Evolutionary conservation across 1,140 invertebrate species (phyloP), one percentile per base, ranked within the genome.

Genomic region (Drosophila arawakana): DNA sequence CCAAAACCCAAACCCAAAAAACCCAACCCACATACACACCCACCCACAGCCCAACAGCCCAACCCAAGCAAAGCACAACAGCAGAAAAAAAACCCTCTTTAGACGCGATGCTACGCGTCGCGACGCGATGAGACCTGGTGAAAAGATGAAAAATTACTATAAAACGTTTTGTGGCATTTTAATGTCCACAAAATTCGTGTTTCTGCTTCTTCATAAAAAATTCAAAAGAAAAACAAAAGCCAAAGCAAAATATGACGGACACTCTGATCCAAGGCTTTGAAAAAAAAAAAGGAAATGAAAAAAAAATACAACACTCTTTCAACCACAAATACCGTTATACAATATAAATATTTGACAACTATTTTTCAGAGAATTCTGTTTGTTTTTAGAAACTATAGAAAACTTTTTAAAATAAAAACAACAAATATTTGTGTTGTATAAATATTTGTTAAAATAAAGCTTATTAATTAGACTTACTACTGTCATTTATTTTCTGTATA

Each of bases 91-190:
- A 58, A 25, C 30, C 50, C 50, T 35, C 11, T 30, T 30, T 30
- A 30, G 25, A 30, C 25, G 25, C 25, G 25, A 30, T 30, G 25
- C 35, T 52, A 44, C 46, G 35, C 49, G 55, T 6, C 15, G 44
- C 54, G 57, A 68, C 67, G 52, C 35, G 34, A 25, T 41, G 37
- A 21, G 63, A 62, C 35, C 58, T 75, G 83, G 43, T 66, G 85
- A 84, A 83, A 90, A 86, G 74, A 85, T 90, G 86, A 90, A 90
- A 90, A 90, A 90, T 90, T 91, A 91, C 86, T 90, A 91, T 90
- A 82, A 91, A 91, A 91, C 86, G 88, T 83, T 90, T 91, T 91
- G 88, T 83, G 88, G 86, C 88, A 90, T 90, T 85, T 82, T 86
- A 90, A 90, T 90, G 86, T 86, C 82, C 82, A 86, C 83, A 79